Conservation (phyloP, 92 coral and sea anemone species). For the Actinernus sp. region DNA sequence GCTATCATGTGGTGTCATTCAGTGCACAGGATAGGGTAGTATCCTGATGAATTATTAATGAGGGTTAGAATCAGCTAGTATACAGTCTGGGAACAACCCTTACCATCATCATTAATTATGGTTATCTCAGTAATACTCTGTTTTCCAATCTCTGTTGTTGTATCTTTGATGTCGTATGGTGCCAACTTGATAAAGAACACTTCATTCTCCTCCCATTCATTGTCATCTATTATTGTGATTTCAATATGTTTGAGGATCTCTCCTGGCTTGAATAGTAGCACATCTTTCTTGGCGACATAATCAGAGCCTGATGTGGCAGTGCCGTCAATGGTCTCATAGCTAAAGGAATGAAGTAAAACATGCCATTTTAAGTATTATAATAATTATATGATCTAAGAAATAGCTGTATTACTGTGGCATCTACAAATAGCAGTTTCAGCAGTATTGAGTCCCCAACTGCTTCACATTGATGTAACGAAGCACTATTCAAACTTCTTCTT, state of each 20-base stretch:
- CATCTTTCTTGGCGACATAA: constrained; percentile 85
- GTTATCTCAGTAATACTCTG: constrained; percentile 93
- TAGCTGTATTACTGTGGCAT: background rate
- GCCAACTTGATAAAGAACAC: constrained; percentile 91
- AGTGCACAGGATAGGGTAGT: no score
- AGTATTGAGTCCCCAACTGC: no score
- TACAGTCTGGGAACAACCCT: no score
- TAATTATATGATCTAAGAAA: background rate
- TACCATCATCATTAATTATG: constrained; percentile 97
- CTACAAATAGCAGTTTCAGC: no score
- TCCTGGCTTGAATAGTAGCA: constrained; percentile 90
- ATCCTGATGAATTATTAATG: no score
- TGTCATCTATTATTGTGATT: constrained; percentile 92
- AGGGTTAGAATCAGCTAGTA: no score
- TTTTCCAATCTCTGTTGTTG: constrained; percentile 74
- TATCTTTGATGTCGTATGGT: constrained; percentile 76
- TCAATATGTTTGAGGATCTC: constrained; percentile 86
- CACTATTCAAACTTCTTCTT: background rate
- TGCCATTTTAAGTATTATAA: background rate
- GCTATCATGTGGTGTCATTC: no score
- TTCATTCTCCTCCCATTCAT: constrained; percentile 98
- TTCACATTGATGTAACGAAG: background rate
- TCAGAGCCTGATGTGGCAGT: constrained; percentile 87
- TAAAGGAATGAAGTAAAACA: constrained; percentile 7
- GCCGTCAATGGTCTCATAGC: constrained; percentile 96